Base-by-base conservation (phyloP, 2,797 vertebrate genomes). In the Pogoniulus pusillus region DNA sequence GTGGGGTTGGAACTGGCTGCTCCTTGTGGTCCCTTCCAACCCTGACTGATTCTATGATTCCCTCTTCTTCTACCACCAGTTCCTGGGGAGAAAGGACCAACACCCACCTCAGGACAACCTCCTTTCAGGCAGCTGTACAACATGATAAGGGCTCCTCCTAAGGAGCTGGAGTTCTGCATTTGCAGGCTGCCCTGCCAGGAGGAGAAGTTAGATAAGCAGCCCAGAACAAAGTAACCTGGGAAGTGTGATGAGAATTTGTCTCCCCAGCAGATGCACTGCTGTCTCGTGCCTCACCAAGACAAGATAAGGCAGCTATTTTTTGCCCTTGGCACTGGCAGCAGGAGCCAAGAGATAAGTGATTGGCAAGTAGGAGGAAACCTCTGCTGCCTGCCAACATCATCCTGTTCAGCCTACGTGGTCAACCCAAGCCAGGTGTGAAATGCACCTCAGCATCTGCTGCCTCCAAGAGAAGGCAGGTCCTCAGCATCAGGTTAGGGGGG, bases 321-420 rank as follows among this genome's bases (percentile, higher is more conserved):
- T 65, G 83, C 76, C 73, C 85, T 64, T 13, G 18, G 74, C 9
- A 3, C 54, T 49, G 29, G 64, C 34, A 30, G 5, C 8, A 55
- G 64, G 68, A 65, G 85, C 79, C 76, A 71, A 23, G 63, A 91
- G 88, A 91, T 58, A 54, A 91, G 89, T 1, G 23, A 30, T 16
- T 9, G 6, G 65, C 53, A 68, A 9, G 4, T 0, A 0, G 74
- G 22, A 75, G 41, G 78, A 51, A 64, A 29, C 11, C 8, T 53
- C 64, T 30, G 32, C 76, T 30, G 59, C 47, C 75, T 45, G 54
- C 2, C 59, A 66, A 41, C 80, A 64, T 1, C 17, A 60, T 17
- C 27, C 9, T 0, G 0, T 26, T 19, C 51, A 65, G 10, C 17
- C 34, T 34, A 10, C 35, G 3, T 16, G 41, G 63, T 27, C 73